phyloP scores from a whole-genome alignment of 92 coral and sea anemone species.

The Pocillopora meandrina region DNA sequence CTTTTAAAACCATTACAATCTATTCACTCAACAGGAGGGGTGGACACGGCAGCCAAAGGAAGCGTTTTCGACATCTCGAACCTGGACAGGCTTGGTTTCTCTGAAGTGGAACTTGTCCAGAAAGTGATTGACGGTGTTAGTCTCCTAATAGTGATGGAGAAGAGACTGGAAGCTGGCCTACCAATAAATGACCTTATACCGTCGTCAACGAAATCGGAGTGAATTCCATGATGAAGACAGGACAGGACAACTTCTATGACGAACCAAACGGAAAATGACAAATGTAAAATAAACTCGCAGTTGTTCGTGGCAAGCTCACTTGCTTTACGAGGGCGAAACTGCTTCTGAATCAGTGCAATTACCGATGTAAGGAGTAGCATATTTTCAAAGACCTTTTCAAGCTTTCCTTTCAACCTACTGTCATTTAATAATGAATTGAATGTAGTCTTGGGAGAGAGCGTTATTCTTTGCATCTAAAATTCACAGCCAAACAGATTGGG shows the following conservation, averaged over 20 bases:
- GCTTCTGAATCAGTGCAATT: neutral
- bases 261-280: constrained; percentile 3
- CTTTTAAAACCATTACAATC: neutral
- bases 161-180: constrained; percentile 72
- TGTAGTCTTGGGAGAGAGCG: neutral
- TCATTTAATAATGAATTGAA: neutral
- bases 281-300: constrained; percentile 18
- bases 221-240: neutral
- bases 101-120: constrained; percentile 98
- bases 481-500: neutral
- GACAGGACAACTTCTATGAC: neutral
- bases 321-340: constrained; percentile 41
- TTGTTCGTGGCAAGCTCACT: constrained; percentile 24
- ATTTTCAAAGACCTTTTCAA: neutral
- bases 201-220: constrained; percentile 6
- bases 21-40: constrained; percentile 71
- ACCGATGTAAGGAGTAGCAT: neutral
- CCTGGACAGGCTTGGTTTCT: constrained; percentile 94
- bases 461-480: neutral
- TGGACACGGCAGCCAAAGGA: constrained; percentile 99
- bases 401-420: neutral
- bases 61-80: constrained; percentile 93
- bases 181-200: constrained; percentile 83
- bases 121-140: constrained; percentile 93
- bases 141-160: constrained; percentile 89